Evolutionary conservation across 2,113 vertebrate genomes (phyloP).

Genomic region (Litocranius walleri): DNA sequence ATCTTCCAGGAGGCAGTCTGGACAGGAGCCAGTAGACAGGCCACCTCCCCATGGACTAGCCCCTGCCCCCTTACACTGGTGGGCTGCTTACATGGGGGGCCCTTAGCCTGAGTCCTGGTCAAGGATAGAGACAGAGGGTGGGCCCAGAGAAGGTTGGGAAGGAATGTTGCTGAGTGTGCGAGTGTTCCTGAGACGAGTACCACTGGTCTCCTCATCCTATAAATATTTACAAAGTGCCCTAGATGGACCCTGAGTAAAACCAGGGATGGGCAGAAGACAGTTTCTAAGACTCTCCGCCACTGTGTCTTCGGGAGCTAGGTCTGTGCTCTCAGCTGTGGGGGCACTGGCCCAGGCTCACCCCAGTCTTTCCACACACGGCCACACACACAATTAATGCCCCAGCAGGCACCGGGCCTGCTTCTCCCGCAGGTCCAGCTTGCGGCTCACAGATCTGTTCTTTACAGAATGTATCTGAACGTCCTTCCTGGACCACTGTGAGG

Average conservation of each 20-base stretch:
- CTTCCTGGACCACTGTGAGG: not conserved
- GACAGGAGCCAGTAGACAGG: not conserved
- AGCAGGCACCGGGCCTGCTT: not conserved
- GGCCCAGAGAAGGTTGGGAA: not conserved
- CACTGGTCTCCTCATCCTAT: not conserved
- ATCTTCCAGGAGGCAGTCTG: not conserved
- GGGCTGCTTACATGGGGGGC: not conserved
- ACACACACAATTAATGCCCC: not conserved
- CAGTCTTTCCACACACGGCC: not conserved
- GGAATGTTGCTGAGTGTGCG: not conserved
- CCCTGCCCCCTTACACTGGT: not conserved
- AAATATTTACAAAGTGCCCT: not conserved
- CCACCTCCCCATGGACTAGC: not conserved
- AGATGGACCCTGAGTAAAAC: not conserved
- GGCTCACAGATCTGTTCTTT: not conserved
- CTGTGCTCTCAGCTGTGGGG: not conserved
- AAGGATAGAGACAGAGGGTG: not conserved
- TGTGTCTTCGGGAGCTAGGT: not conserved
- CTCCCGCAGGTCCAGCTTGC: not conserved
- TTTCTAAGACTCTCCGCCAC: not conserved
- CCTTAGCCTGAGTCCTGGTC: not conserved
- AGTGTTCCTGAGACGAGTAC: not conserved
- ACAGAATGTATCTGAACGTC: not conserved
- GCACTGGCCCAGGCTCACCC: not conserved
- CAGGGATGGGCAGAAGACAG: not conserved